Percentiles rank a stretch among this genome's conserved stretches.
phyloP scores from a whole-genome alignment of 2,888 invertebrate species.

The Eustalomyia histrio region DNA sequence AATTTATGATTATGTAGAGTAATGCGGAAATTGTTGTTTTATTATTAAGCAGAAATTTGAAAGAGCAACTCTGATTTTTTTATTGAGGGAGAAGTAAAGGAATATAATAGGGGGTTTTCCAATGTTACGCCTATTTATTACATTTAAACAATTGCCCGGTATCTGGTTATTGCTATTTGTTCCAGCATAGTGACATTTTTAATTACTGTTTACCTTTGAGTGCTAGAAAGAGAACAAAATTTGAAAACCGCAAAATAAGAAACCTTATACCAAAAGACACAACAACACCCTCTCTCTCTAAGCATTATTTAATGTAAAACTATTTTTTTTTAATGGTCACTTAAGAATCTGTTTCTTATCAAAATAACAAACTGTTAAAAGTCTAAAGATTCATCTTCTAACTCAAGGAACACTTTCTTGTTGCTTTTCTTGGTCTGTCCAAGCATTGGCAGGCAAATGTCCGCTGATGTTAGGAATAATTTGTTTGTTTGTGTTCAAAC shows the following conservation, averaged over 20 bases:
- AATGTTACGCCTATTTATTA: conserved; percentile 75
- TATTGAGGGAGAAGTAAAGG: background rate
- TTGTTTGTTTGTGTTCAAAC: background rate
- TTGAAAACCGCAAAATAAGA: background rate
- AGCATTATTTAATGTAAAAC: background rate
- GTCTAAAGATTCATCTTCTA: background rate
- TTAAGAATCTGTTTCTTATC: background rate
- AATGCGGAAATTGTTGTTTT: conserved; percentile 59
- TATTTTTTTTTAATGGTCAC: background rate
- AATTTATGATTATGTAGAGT: conserved; percentile 33
- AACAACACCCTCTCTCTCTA: conserved; percentile 50
- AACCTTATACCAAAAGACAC: background rate
- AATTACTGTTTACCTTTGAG: conserved; percentile 69
- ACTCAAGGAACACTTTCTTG: no score
- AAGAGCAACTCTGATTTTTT: background rate
- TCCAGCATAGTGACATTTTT: conserved; percentile 76
- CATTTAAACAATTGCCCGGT: conserved; percentile 30
- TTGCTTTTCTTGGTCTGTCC: no score
- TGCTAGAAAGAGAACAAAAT: conserved; percentile 62
- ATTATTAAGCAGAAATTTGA: background rate
- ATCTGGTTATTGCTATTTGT: conserved; percentile 47
- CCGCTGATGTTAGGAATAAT: no score
- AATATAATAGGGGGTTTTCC: conserved; percentile 67
- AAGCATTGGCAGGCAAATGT: no score
- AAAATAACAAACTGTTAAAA: no score